Conservation (phyloP, 2,888 invertebrate genomes). For the Ceramica pisi region DNA sequence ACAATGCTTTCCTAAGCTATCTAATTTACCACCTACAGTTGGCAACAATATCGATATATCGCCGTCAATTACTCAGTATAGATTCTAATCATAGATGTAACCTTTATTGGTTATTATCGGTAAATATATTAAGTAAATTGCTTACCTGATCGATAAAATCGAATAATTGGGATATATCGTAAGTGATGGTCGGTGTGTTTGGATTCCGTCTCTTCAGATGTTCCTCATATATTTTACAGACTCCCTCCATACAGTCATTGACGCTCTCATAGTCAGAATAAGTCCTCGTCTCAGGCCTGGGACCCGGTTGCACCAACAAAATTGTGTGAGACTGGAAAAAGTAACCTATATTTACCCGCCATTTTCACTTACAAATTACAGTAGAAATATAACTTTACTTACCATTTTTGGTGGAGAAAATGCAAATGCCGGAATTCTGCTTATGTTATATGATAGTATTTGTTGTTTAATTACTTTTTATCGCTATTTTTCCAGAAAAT, state of each 20-base stretch:
- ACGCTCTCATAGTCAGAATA: constrained; percentile 99
- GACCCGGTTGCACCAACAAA: constrained; percentile 97
- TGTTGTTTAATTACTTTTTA: constrained; percentile 1
- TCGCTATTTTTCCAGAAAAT: constrained; percentile 31
- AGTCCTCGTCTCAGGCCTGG: constrained; percentile 98
- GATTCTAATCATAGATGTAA: constrained; percentile 14
- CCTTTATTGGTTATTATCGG: neutral
- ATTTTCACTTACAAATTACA: constrained; percentile 51
- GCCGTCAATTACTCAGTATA: neutral
- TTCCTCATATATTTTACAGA: constrained; percentile 99
- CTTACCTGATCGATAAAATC: constrained; percentile 98
- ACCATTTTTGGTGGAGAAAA: constrained; percentile 60
- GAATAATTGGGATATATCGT: constrained; percentile 99
- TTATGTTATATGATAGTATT: constrained; percentile 8
- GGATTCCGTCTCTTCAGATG: constrained; percentile 99
- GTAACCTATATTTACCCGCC: constrained; percentile 70
- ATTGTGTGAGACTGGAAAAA: constrained; percentile 98
- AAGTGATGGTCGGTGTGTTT: constrained; percentile 98
- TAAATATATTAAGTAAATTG: constrained; percentile 28
- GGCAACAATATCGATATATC: neutral
- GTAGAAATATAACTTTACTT: constrained; percentile 40
- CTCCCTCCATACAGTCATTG: constrained; percentile 99
- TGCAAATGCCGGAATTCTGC: constrained; percentile 23
- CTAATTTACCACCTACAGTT: neutral
- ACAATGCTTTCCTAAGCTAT: constrained; percentile 20